phyloP scores from a whole-genome alignment of 2,113 vertebrate species.

The Xyrauchen texanus region DNA sequence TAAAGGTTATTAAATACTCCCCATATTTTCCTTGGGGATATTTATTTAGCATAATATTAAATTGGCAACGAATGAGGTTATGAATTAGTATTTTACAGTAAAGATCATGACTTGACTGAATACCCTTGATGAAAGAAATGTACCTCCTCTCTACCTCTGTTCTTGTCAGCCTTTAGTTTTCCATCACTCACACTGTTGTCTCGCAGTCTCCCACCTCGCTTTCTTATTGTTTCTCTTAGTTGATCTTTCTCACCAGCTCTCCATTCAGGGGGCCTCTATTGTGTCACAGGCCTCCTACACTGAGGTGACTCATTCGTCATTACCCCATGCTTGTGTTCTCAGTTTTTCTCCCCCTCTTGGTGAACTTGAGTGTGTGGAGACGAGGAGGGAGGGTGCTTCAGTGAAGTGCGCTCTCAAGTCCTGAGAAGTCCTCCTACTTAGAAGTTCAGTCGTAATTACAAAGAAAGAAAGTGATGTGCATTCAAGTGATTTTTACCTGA shows the following conservation, averaged over 20 bases:
- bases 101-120: not conserved
- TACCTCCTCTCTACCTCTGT: not conserved
- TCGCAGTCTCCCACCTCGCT: not conserved
- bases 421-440: too few relatives aligned
- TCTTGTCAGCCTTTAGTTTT: not conserved
- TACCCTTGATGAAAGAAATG: not conserved
- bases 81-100: not conserved
- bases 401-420: too few relatives aligned
- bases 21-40: not conserved
- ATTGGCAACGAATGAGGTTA: not conserved
- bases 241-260: constrained; percentile 1
- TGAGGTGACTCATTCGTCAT: constrained; percentile 51
- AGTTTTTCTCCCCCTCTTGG: constrained; percentile 21
- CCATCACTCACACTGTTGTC: not conserved
- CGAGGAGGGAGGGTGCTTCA: not conserved
- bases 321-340: constrained; percentile 40
- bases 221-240: not conserved
- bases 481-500: too few relatives aligned
- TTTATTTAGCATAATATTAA: not conserved
- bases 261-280: not conserved
- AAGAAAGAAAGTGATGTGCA: too few relatives aligned
- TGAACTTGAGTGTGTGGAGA: not conserved
- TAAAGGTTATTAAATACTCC: not conserved
- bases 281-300: constrained; percentile 54
- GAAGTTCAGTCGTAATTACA: too few relatives aligned